Evolutionary conservation across 1,140 invertebrate genomes (phyloP).

Genomic region (Aphaenogaster rudis): DNA sequence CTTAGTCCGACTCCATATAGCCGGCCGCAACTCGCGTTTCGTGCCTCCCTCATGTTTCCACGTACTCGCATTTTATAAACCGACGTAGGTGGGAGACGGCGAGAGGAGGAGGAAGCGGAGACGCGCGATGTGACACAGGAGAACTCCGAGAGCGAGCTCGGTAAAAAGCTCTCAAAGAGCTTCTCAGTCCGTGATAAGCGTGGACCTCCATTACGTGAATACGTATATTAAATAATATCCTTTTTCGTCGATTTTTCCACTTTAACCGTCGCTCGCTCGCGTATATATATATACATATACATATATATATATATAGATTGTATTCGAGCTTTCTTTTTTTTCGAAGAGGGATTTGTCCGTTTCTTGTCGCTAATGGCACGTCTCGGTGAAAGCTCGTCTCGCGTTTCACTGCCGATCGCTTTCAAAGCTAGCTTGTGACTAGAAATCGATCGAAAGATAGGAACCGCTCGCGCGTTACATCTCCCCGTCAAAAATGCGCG

Average conservation of each 20-base stretch:
- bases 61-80: constrained; percentile 44
- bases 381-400: constrained; percentile 48
- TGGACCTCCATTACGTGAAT: constrained; percentile 40
- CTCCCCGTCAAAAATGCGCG: not conserved
- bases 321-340: constrained; percentile 36
- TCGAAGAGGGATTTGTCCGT: constrained; percentile 16
- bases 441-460: constrained; percentile 16
- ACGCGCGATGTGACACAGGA: constrained; percentile 33
- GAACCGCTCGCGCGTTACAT: constrained; percentile 12
- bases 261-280: not conserved
- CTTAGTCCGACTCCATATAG: constrained; percentile 28
- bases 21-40: not conserved
- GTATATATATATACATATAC: not conserved
- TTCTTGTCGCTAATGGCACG: constrained; percentile 54
- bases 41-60: constrained; percentile 12
- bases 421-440: constrained; percentile 32
- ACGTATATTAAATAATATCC: constrained; percentile 62
- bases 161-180: constrained; percentile 63
- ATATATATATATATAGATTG: not conserved
- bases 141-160: constrained; percentile 13
- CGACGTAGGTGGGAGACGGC: not conserved
- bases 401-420: constrained; percentile 39
- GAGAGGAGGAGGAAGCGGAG: not conserved
- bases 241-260: constrained; percentile 53
- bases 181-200: constrained; percentile 57